These are phyloP conservation scores for Formica aserva DNA, from an alignment of 2,888 invertebrate species.

Conservation along the genomic window DNA sequence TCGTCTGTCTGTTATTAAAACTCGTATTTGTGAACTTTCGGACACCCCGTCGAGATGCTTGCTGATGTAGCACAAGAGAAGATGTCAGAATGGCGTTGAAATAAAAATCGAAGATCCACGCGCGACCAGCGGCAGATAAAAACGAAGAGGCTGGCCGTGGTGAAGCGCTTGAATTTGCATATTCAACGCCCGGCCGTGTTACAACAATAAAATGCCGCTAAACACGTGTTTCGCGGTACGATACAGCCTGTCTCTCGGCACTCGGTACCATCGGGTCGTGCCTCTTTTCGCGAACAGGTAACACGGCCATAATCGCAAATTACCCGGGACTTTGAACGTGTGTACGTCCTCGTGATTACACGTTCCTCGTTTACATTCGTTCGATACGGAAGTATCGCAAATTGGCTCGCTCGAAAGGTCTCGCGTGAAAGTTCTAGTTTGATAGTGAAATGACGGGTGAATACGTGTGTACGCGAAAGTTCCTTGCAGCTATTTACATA, in stretches of 20 bases:
- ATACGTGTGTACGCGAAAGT: slow-evolving; percentile 13
- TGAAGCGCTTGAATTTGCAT: slow-evolving; percentile 65
- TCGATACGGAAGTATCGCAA: slow-evolving; percentile 32
- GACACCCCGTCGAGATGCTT: neutral
- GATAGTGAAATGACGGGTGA: slow-evolving; percentile 14
- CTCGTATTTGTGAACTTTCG: neutral
- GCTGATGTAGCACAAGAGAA: neutral
- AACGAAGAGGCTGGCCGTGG: slow-evolving; percentile 35
- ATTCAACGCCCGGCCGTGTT: slow-evolving; percentile 64
- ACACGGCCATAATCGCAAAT: slow-evolving; percentile 71
- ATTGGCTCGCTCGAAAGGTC: slow-evolving; percentile 30
- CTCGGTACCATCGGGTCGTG: slow-evolving; percentile 57
- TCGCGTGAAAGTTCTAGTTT: slow-evolving; percentile 44
- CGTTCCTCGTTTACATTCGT: slow-evolving; percentile 24
- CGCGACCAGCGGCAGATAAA: slow-evolving; percentile 40
- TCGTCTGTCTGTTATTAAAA: neutral
- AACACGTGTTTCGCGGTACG: slow-evolving; percentile 76
- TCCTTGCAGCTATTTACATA: slow-evolving; percentile 22
- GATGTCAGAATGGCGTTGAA: slow-evolving; percentile 53
- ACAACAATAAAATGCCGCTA: slow-evolving; percentile 79
- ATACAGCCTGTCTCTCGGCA: slow-evolving; percentile 64
- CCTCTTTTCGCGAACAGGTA: slow-evolving; percentile 55
- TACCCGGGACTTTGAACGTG: slow-evolving; percentile 48
- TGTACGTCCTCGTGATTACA: slow-evolving; percentile 38
- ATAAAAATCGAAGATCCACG: slow-evolving; percentile 62